phyloP scores from a whole-genome alignment of 2,797 vertebrate genomes.

The Epinephelus malabaricus region DNA sequence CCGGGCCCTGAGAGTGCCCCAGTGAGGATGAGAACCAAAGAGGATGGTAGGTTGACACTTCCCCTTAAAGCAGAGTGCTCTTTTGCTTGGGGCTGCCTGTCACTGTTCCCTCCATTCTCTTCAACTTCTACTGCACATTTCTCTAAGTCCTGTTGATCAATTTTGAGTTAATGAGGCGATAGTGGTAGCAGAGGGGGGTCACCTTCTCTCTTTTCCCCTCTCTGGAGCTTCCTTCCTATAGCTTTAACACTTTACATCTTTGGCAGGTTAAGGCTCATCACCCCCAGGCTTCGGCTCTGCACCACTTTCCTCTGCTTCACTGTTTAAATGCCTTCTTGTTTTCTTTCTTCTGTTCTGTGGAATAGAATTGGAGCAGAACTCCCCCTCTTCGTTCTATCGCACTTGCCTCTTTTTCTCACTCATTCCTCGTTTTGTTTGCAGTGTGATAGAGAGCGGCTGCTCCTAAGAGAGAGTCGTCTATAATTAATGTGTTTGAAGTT shows the following conservation, averaged over 20 bases:
- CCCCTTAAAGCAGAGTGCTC: conserved; percentile 36
- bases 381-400: conserved; percentile 13
- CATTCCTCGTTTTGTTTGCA: conserved; percentile 65
- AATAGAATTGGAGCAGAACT: conserved; percentile 56
- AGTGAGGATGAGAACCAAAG: conserved; percentile 93
- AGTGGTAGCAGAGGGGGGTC: conserved; percentile 25
- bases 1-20: conserved; percentile 96
- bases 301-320: conserved; percentile 49
- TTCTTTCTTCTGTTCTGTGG: conserved; percentile 32
- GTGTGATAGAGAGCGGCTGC: conserved; percentile 60
- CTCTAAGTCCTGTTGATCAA: conserved; percentile 51
- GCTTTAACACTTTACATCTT: conserved; percentile 42
- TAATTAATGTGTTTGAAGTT: conserved; percentile 84
- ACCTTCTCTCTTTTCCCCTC: conserved; percentile 29
- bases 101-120: conserved; percentile 44
- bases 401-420: conserved; percentile 33
- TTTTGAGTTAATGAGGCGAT: conserved; percentile 54
- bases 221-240: conserved; percentile 52
- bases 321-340: conserved; percentile 44
- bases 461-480: conserved; percentile 73
- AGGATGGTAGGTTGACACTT: conserved; percentile 93
- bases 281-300: conserved; percentile 36
- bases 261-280: conserved; percentile 59
- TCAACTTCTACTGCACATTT: conserved; percentile 25
- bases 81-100: conserved; percentile 43